Evolutionary conservation across 2,113 vertebrate genomes (phyloP).

Genomic region (Leucopternis melanops): DNA sequence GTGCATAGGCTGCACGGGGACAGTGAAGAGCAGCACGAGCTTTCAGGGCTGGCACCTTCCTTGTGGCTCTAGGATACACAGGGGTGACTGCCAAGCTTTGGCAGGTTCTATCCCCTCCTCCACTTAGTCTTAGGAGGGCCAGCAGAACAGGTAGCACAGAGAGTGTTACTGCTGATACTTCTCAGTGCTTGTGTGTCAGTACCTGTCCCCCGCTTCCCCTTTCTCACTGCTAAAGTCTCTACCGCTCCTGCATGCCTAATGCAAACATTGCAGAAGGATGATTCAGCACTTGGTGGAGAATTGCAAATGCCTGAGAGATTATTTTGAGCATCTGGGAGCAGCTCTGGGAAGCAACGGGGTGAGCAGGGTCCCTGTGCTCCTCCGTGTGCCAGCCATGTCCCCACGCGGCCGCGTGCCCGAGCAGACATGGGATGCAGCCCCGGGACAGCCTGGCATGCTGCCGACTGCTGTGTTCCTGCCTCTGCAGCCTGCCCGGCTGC

Average conservation of each 20-base stretch:
- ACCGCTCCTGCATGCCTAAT: neutral
- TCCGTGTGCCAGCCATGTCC: rapidly evolving
- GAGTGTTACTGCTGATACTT: rapidly evolving
- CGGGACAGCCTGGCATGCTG: neutral
- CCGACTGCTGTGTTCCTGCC: rapidly evolving
- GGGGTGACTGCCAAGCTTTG: too few species aligned
- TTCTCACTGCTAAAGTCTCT: neutral
- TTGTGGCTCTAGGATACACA: neutral
- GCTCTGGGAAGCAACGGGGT: rapidly evolving
- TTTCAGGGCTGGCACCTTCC: too few species aligned
- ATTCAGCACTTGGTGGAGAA: neutral
- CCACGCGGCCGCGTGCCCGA: rapidly evolving
- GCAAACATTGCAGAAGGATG: neutral
- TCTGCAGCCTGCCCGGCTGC: neutral
- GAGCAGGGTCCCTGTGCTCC: neutral
- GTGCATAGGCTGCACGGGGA: too few species aligned
- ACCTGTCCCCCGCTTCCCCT: neutral
- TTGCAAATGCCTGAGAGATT: neutral
- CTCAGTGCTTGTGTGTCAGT: rapidly evolving
- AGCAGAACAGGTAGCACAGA: neutral
- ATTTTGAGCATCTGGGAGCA: neutral
- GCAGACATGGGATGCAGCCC: rapidly evolving
- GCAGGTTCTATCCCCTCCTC: neutral
- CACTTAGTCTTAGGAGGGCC: neutral
- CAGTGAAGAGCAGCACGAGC: too few species aligned